Percentiles rank a stretch among this genome's conserved stretches.
Evolutionary conservation across 92 coral and sea anemone genomes (phyloP).

Genomic region (Muricea muricata): DNA sequence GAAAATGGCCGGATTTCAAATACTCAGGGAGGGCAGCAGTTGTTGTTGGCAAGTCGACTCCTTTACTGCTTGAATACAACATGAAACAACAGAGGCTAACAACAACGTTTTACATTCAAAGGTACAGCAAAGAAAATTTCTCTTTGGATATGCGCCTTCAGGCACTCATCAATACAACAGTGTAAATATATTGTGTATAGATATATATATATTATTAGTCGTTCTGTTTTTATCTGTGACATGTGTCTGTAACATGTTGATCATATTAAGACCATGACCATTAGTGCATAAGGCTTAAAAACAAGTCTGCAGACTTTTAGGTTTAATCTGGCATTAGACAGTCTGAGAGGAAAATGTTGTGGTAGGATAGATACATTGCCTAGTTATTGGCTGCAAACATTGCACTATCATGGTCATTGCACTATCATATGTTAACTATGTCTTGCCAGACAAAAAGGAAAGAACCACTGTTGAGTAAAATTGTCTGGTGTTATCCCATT

Average conservation of each 20-base stretch:
- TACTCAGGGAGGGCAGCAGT: constrained; percentile 40
- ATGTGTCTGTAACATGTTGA: not conserved
- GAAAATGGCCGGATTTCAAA: not conserved
- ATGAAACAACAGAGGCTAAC: constrained; percentile 1
- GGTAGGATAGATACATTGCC: no score
- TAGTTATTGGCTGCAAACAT: no score
- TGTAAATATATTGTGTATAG: not conserved
- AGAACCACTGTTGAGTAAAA: no score
- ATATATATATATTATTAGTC: not conserved
- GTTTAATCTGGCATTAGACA: no score
- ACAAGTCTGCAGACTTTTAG: no score
- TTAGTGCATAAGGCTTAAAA: no score
- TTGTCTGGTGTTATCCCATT: no score
- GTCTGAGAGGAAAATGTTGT: no score
- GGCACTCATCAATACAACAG: not conserved
- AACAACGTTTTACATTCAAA: not conserved
- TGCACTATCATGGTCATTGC: no score
- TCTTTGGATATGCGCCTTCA: not conserved
- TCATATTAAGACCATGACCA: no score
- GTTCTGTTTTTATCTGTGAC: not conserved
- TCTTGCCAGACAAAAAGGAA: no score
- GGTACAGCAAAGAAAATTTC: not conserved
- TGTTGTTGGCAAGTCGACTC: constrained; percentile 49
- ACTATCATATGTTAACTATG: no score
- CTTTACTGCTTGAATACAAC: constrained; percentile 37